Evolutionary conservation across 2,888 invertebrate species (phyloP).

Genomic region (Masnerella sp.): DNA sequence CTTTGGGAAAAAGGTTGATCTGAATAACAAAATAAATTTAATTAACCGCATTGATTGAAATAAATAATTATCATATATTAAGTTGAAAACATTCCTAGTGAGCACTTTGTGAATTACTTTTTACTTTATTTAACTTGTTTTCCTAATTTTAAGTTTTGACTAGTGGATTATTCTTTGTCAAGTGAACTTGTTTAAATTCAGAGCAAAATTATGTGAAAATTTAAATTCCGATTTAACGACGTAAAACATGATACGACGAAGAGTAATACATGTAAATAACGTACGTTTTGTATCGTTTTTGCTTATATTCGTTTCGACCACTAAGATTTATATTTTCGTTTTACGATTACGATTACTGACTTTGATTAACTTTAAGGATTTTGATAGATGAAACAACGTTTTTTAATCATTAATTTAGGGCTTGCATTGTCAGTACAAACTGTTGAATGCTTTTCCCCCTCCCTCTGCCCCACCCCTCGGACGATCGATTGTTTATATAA

Average conservation of each 20-base stretch:
- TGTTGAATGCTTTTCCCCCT: slow-evolving; percentile 5
- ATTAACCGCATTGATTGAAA: too few relatives aligned
- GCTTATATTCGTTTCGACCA: too few relatives aligned
- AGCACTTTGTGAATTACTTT: slow-evolving; percentile 5
- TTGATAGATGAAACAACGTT: background rate
- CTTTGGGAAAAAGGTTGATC: too few relatives aligned
- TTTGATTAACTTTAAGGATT: slow-evolving; percentile 6
- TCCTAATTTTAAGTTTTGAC: slow-evolving; percentile 10
- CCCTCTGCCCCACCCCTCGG: background rate
- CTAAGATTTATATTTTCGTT: background rate
- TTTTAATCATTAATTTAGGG: slow-evolving; percentile 12
- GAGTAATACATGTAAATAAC: too few relatives aligned
- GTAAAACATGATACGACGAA: too few relatives aligned
- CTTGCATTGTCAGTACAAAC: slow-evolving; percentile 32
- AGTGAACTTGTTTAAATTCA: too few relatives aligned
- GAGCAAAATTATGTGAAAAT: too few relatives aligned
- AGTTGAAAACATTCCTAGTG: slow-evolving; percentile 8
- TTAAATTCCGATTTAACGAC: too few relatives aligned
- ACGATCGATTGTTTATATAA: slow-evolving; percentile 38
- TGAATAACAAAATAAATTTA: too few relatives aligned
- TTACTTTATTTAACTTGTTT: slow-evolving; percentile 12
- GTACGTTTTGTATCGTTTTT: too few relatives aligned
- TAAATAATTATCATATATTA: too few relatives aligned
- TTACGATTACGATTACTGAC: background rate
- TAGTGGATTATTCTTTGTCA: slow-evolving; percentile 8